Evolutionary conservation across 2,888 invertebrate genomes (phyloP).

Genomic region (Slavum lentiscoides): DNA sequence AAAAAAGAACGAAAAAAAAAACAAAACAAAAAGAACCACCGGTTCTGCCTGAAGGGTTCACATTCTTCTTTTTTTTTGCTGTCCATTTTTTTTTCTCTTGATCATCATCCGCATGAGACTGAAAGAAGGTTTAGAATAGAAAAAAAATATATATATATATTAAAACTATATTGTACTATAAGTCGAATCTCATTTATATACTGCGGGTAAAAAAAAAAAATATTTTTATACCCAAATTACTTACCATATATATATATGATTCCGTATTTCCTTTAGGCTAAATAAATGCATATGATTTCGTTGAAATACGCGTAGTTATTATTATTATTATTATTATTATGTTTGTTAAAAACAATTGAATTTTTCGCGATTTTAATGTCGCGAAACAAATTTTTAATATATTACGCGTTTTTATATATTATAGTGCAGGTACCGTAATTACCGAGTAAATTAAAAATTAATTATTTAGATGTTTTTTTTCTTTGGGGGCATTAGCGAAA

Average conservation of each 20-base stretch:
- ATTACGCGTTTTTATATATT: too few relatives aligned
- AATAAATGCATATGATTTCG: neutral
- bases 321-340: neutral
- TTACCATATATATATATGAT: neutral
- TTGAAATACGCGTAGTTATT: neutral
- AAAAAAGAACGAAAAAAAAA: slow-evolving; percentile 45
- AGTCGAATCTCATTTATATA: slow-evolving; percentile 21
- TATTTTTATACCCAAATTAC: neutral
- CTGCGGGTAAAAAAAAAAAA: slow-evolving; percentile 13
- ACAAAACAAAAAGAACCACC: slow-evolving; percentile 53
- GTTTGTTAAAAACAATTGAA: too few relatives aligned
- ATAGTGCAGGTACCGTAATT: too few relatives aligned
- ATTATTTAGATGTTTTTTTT: too few relatives aligned
- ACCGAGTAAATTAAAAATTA: too few relatives aligned
- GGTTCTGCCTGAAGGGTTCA: slow-evolving; percentile 54
- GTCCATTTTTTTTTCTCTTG: slow-evolving; percentile 33
- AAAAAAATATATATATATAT: slow-evolving; percentile 4
- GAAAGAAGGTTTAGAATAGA: slow-evolving; percentile 27
- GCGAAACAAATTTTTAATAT: too few relatives aligned
- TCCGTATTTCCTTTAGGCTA: neutral
- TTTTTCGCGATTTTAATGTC: too few relatives aligned
- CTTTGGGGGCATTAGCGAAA: too few relatives aligned
- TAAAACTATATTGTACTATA: slow-evolving; percentile 30
- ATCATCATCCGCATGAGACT: slow-evolving; percentile 45
- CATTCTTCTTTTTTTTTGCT: slow-evolving; percentile 39